phyloP scores from a whole-genome alignment of 2,113 vertebrate genomes.

The Sprattus sprattus region DNA sequence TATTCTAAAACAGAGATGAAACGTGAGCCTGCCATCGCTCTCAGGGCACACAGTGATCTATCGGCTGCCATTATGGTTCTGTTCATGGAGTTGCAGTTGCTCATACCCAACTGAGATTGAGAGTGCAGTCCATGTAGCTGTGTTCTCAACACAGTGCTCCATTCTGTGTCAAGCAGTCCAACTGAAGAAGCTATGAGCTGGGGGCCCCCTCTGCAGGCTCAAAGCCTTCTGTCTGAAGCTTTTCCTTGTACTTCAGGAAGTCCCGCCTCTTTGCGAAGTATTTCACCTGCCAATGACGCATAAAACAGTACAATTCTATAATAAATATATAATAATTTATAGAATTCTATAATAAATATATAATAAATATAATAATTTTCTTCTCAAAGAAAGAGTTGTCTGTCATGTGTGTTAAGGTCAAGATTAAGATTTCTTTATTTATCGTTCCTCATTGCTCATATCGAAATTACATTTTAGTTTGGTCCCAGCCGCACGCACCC shows the following conservation, averaged over 20 bases:
- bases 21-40: neutral
- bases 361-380: too few relatives aligned
- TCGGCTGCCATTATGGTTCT: neutral
- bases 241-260: constrained; percentile 89
- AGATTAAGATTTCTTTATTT: too few relatives aligned
- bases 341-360: neutral
- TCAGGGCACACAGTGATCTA: neutral
- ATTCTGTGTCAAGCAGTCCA: neutral
- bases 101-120: neutral
- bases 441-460: too few relatives aligned
- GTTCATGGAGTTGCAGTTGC: neutral
- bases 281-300: constrained; percentile 79
- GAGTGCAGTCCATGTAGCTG: neutral
- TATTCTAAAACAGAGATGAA: too few relatives aligned
- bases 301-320: neutral
- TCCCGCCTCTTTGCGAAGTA: constrained; percentile 91
- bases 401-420: too few relatives aligned
- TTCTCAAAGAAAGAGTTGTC: too few relatives aligned
- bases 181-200: constrained; percentile 60
- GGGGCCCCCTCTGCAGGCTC: constrained; percentile 64
- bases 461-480: too few relatives aligned
- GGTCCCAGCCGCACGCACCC: too few relatives aligned
- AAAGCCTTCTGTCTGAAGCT: constrained; percentile 79
- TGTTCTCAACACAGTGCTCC: neutral
- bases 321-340: neutral